Base-by-base conservation (phyloP, 2,888 invertebrate species). In the Nomada flava region DNA sequence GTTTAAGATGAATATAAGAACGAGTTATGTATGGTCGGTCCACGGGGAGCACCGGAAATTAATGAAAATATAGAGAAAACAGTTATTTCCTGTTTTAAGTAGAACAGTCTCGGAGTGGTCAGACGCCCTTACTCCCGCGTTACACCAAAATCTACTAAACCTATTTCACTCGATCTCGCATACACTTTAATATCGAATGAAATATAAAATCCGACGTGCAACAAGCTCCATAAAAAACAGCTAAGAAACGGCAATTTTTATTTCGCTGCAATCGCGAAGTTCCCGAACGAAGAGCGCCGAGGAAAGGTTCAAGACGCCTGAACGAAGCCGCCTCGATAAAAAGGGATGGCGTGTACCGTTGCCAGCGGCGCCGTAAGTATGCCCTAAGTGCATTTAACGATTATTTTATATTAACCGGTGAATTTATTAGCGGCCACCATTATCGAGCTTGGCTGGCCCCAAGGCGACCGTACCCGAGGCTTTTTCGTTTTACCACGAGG, bases 311-410 rank as follows among this genome's bases (percentile, higher is more conserved):
- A 89, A 81, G 84, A 86, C 80, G 83, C 78, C 86, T 74, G 80
- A 71, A 71, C 82, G 87, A 91, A 90, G 88, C 88, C 89, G 89
- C 90, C 88, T 84, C 86, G 89, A 90, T 90, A 90, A 91, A 92
- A 91, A 89, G 86, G 64, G 84, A 90, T 83, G 89, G 87, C 83
- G 83, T 83, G 81, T 82, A 83, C 79, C 86, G 89, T 84, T 88
- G 89, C 90, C 89, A 89, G 88, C 89, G 88, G 81, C 86, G 83
- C 87, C 88, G 90, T 91, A 91, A 92, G 91, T 90, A 91, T 88
- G 89, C 89, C 90, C 90, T 92, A 91, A 93, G 92, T 93, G 92
- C 92, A 92, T 92, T 92, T 91, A 92, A 92, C 92, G 91, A 92
- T 92, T 91, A 92, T 92, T 92, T 91, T 91, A 91, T 92, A 92